phyloP scores from a whole-genome alignment of 1,140 invertebrate species.

The Lordiphosa mommai region DNA sequence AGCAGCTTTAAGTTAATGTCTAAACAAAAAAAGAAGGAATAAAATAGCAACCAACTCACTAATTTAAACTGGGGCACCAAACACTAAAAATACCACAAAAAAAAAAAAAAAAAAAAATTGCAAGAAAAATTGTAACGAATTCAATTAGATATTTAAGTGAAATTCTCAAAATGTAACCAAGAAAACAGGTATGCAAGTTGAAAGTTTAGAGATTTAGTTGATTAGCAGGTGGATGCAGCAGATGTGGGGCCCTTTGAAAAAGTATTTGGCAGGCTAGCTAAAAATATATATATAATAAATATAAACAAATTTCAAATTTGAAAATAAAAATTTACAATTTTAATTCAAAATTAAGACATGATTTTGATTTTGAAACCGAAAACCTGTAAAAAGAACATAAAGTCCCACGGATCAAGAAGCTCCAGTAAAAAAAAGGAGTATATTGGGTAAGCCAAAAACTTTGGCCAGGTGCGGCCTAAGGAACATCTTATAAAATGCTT shows the following conservation, averaged over 20 bases:
- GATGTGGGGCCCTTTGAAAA: conserved; percentile 1
- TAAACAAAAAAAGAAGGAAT: conserved; percentile 35
- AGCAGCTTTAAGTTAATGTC: conserved; percentile 71
- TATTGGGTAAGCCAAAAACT: no score
- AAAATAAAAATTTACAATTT: conserved; percentile 45
- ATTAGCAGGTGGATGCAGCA: no score
- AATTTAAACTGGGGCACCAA: conserved; percentile 57
- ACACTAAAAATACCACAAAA: conserved; percentile 50
- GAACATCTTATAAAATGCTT: no score
- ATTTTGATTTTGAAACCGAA: conserved; percentile 2
- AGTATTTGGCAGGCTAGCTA: conserved; percentile 35
- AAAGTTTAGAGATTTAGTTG: conserved; percentile 5
- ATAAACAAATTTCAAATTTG: conserved; percentile 30
- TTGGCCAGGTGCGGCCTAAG: no score
- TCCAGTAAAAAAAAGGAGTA: no score
- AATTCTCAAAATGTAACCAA: conserved; percentile 44
- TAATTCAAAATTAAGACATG: conserved; percentile 16
- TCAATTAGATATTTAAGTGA: conserved; percentile 36
- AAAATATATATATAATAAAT: conserved; percentile 17
- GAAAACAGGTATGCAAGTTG: conserved; percentile 32
- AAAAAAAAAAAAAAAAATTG: conserved; percentile 14
- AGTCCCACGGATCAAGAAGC: not conserved
- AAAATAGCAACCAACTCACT: conserved; percentile 44
- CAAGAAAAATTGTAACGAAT: conserved; percentile 26
- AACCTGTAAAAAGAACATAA: not conserved